phyloP scores from a whole-genome alignment of 1,140 invertebrate genomes.

The Drosophila sucinea region DNA sequence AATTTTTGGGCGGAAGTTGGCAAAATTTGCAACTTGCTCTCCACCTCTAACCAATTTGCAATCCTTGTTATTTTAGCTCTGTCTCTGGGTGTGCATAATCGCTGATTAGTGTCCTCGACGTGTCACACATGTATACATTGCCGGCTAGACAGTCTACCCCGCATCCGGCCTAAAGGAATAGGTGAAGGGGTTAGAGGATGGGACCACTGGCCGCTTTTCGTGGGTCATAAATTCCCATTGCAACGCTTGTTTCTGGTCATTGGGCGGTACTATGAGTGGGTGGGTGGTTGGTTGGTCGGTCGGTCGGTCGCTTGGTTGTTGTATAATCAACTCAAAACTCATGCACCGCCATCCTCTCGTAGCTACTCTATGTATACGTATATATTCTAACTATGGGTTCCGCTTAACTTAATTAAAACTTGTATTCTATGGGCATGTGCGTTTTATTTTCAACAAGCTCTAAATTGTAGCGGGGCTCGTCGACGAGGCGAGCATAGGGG shows the following conservation, averaged over 20 bases:
- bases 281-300: neutral
- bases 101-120: constrained; percentile 65
- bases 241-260: constrained; percentile 41
- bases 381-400: constrained; percentile 13
- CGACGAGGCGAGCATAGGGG: too few species aligned
- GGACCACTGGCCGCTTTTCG: constrained; percentile 4
- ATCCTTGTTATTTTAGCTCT: constrained; percentile 33
- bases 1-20: neutral
- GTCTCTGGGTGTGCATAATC: constrained; percentile 62
- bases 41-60: neutral
- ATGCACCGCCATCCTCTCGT: neutral
- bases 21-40: constrained; percentile 16
- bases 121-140: constrained; percentile 32
- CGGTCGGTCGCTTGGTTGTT: neutral
- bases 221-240: constrained; percentile 48
- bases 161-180: neutral
- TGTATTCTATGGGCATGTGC: constrained; percentile 57
- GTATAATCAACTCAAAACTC: constrained; percentile 68
- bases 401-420: constrained; percentile 80
- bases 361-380: neutral
- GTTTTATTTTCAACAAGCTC: constrained; percentile 51
- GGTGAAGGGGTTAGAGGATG: neutral
- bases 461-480: constrained; percentile 19
- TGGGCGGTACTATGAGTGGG: constrained; percentile 20
- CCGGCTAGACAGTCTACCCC: constrained; percentile 19